These are phyloP conservation scores for Diarsia rubi DNA, from an alignment of 2,888 invertebrate genomes.

Conservation along the genomic window DNA sequence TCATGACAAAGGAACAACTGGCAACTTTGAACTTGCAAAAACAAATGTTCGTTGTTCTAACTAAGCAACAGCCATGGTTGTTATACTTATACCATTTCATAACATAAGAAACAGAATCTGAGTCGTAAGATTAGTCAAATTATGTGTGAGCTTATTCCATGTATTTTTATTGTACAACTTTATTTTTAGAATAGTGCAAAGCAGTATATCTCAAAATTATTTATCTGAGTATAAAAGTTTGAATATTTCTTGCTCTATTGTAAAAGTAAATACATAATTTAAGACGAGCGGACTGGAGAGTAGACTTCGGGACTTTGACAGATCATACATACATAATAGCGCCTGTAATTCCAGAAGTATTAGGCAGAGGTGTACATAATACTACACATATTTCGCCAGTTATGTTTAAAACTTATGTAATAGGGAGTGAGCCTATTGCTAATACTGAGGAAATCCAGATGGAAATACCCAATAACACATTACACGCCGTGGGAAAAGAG, in stretches of 20 bases:
- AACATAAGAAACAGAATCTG: background rate
- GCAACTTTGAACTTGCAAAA: background rate
- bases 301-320: background rate
- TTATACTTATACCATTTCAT: conserved; percentile 3
- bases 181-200: background rate
- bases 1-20: conserved; percentile 21
- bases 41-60: background rate
- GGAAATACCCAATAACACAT: no score
- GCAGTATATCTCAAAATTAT: background rate
- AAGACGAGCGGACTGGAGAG: background rate
- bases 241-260: background rate
- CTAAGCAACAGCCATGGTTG: background rate
- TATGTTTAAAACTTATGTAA: no score
- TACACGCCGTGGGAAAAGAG: no score
- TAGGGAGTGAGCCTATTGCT: no score
- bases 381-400: no score
- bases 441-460: no score
- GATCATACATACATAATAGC: no score
- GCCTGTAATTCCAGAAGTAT: no score
- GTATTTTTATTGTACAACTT: background rate
- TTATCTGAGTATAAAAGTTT: background rate
- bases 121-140: background rate
- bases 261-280: background rate
- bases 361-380: no score
- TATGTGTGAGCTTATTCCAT: background rate